Evolutionary conservation across 2,888 invertebrate genomes (phyloP).

Genomic region (Amblyjoppa proteus): DNA sequence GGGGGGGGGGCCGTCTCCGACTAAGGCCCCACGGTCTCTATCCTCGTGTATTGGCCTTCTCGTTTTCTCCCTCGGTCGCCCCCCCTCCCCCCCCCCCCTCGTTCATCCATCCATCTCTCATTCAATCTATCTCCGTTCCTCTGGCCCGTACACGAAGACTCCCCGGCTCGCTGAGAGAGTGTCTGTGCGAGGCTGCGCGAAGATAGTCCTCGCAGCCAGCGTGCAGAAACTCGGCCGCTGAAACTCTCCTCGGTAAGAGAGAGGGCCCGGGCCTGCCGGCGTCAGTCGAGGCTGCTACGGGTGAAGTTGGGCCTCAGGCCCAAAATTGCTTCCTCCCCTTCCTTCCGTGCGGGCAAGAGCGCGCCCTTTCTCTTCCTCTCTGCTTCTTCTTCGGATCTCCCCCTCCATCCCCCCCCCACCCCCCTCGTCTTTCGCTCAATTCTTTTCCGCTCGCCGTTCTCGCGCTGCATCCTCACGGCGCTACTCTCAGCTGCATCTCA

Average conservation of each 20-base stretch:
- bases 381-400: no score
- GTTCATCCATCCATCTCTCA: not conserved
- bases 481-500: conserved; percentile 68
- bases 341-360: conserved; percentile 59
- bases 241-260: conserved; percentile 54
- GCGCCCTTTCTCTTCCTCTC: conserved; percentile 58
- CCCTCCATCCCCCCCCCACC: no score
- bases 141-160: conserved; percentile 40
- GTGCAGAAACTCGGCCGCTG: conserved; percentile 30
- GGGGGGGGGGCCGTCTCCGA: conserved; percentile 48
- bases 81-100: conserved; percentile 28
- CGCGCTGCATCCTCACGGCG: conserved; percentile 4
- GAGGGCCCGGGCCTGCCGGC: conserved; percentile 47
- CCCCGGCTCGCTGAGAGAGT: conserved; percentile 18
- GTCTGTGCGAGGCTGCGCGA: conserved; percentile 26
- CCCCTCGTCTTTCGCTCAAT: not conserved
- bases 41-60: conserved; percentile 41
- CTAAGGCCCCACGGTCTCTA: conserved; percentile 62
- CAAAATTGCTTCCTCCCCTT: conserved; percentile 73
- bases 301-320: conserved; percentile 63
- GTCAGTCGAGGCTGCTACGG: conserved; percentile 59
- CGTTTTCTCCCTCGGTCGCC: conserved; percentile 37
- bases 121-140: not conserved
- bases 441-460: conserved; percentile 61
- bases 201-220: conserved; percentile 22